phyloP scores from a whole-genome alignment of 2,113 vertebrate genomes.

The Malurus cyaneus region DNA sequence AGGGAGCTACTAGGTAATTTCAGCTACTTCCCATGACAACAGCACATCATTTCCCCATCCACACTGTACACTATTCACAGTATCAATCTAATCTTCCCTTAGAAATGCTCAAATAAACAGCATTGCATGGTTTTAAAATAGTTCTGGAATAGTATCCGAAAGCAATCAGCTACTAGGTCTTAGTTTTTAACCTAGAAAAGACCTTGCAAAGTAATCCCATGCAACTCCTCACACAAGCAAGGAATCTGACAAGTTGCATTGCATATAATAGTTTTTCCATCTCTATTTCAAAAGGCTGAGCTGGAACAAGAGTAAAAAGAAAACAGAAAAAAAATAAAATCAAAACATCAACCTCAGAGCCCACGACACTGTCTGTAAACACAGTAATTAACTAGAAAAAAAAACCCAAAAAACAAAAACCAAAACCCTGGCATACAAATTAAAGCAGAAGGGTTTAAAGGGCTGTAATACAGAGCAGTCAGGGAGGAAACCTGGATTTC shows the following conservation, averaged over 20 bases:
- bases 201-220: neutral
- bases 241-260: neutral
- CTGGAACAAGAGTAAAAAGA: neutral
- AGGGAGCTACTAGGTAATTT: neutral
- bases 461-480: neutral
- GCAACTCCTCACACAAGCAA: neutral
- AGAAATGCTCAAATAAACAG: neutral
- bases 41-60: neutral
- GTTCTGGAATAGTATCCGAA: neutral
- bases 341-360: neutral
- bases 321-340: neutral
- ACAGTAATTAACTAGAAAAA: neutral
- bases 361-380: neutral
- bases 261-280: neutral
- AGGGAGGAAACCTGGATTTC: neutral
- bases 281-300: neutral
- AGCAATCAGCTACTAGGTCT: neutral
- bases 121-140: neutral
- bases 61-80: neutral
- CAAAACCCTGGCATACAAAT: neutral
- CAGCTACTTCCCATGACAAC: neutral
- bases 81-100: neutral
- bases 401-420: neutral
- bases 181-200: neutral
- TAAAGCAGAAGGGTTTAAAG: neutral